Evolutionary conservation across 2,888 invertebrate species (phyloP).

Genomic region (Anarsia innoxiella): DNA sequence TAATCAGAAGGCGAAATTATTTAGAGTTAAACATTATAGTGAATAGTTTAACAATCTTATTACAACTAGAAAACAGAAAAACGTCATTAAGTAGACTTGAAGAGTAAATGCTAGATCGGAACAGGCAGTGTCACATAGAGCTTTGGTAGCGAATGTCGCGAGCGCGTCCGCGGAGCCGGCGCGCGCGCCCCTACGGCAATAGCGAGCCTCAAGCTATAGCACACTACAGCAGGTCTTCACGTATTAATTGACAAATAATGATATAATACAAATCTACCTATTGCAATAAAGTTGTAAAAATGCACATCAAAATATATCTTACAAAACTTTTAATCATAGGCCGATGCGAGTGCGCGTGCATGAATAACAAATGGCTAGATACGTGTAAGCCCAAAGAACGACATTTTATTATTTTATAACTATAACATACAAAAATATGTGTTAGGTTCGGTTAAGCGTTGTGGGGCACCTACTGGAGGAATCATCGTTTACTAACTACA

Average conservation of each 20-base stretch:
- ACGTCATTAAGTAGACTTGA: conserved; percentile 35
- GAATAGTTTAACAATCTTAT: conserved; percentile 31
- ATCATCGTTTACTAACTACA: conserved; percentile 16
- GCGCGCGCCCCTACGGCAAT: conserved; percentile 12
- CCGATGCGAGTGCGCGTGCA: conserved; percentile 17
- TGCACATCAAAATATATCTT: conserved; percentile 4
- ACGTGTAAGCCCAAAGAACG: too few relatives aligned
- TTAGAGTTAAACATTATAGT: conserved; percentile 31
- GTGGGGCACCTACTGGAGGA: conserved; percentile 8
- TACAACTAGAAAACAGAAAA: conserved; percentile 35
- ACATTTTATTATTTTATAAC: too few relatives aligned
- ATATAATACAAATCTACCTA: conserved; percentile 12
- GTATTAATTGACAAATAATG: conserved; percentile 23
- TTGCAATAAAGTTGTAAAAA: conserved; percentile 1
- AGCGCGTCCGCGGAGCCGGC: conserved; percentile 5
- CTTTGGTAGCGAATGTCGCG: conserved; percentile 16
- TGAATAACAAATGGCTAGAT: conserved; percentile 6
- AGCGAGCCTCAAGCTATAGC: conserved; percentile 17
- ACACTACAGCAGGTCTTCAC: conserved; percentile 16
- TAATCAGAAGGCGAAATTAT: conserved; percentile 43
- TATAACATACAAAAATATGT: too few relatives aligned
- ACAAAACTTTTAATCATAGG: conserved; percentile 12
- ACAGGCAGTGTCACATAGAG: conserved; percentile 69
- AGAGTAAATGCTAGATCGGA: conserved; percentile 39
- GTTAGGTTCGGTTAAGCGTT: too few relatives aligned